A percentile compares a stretch with the other conserved stretches of the same genome.
phyloP scores from a whole-genome alignment of 1,140 invertebrate genomes.

The Sitophilus oryzae region DNA sequence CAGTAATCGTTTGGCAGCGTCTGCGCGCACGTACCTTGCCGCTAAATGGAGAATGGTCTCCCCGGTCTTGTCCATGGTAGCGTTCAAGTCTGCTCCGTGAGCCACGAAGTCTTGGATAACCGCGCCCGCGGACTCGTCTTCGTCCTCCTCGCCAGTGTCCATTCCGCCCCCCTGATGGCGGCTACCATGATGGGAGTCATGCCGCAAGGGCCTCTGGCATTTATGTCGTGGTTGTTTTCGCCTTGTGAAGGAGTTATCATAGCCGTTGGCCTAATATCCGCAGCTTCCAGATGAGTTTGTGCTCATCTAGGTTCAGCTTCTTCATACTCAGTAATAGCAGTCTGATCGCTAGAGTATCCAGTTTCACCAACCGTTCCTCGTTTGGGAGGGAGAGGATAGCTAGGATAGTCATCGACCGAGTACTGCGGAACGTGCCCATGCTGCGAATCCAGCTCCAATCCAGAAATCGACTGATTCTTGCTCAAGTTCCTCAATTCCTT shows the following conservation, averaged over 20 bases:
- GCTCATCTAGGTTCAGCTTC: slow-evolving; percentile 85
- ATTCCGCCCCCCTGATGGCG: slow-evolving; percentile 77
- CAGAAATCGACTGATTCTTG: slow-evolving; percentile 67
- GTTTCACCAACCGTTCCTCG: slow-evolving; percentile 63
- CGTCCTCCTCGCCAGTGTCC: slow-evolving; percentile 75
- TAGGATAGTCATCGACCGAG: slow-evolving; percentile 86
- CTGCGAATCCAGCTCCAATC: slow-evolving; percentile 68
- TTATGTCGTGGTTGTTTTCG: slow-evolving; percentile 61
- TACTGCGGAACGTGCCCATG: slow-evolving; percentile 63
- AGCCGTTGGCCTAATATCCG: slow-evolving; percentile 66
- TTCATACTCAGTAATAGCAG: slow-evolving; percentile 83
- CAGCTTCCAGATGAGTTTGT: slow-evolving; percentile 85
- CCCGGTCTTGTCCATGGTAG: slow-evolving; percentile 88
- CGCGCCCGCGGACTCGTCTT: slow-evolving; percentile 64
- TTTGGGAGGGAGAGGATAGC: slow-evolving; percentile 68
- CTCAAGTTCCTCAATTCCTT: slow-evolving; percentile 91
- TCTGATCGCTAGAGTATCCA: slow-evolving; percentile 80
- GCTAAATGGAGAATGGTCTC: slow-evolving; percentile 93
- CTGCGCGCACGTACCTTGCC: slow-evolving; percentile 84
- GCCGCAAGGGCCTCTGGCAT: slow-evolving; percentile 81
- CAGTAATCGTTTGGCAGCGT: slow-evolving; percentile 87
- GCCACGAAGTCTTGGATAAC: slow-evolving; percentile 88
- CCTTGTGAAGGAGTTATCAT: slow-evolving; percentile 60
- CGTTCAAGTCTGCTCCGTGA: slow-evolving; percentile 88
- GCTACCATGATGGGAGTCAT: slow-evolving; percentile 94